Evolutionary conservation across 2,888 invertebrate species (phyloP), one percentile per base, ranked within the genome.

Genomic region (Caradrina kadenii): DNA sequence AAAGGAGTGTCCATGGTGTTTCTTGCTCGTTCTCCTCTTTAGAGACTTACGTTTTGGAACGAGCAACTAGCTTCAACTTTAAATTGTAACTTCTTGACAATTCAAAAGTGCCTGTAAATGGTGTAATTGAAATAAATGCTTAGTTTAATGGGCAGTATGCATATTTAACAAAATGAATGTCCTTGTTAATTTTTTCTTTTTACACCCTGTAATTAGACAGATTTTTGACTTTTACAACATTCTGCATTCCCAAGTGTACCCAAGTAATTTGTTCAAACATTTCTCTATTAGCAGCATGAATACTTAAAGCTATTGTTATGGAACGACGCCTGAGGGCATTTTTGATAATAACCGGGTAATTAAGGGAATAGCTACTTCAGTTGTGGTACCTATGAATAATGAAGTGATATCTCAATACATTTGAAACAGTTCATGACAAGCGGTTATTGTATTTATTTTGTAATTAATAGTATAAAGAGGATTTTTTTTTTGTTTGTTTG

Each of bases 221-320:
- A 3, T n/a, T 19, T 42, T n/a, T 31, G 19, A 10, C 53, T 54
- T 48, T 31, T 13, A 50, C 31, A 52, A 59, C 45, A 63, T n/a
- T 31, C 15, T 19, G 45, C 62, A 49, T 49, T 66, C 50, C 68
- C 60, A 77, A 83, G 88, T 89, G 87, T 87, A 80, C 86, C 86
- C 69, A 87, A 87, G 84, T 91, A 91, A 94, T 92, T 90, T 83
- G 88, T 87, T 88, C 86, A 92, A 94, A 91, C 89, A 89, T 83
- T 81, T 76, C 79, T 79, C 90, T 86, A 93, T 93, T 93, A 92
- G 73, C 76, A 73, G 76, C 66, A 86, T 91, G 87, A 91, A 94
- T 94, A 92, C 91, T 93, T 90, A 89, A 93, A 83, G 82, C 86
- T 85, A 90, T 93, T 93, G 93, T 93, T 79, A 63, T 66, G 72